Percentiles rank a stretch among this genome's conserved stretches.
These are phyloP conservation scores for Zele albiditarsus DNA, from an alignment of 2,888 invertebrate species.

Conservation along the genomic window DNA sequence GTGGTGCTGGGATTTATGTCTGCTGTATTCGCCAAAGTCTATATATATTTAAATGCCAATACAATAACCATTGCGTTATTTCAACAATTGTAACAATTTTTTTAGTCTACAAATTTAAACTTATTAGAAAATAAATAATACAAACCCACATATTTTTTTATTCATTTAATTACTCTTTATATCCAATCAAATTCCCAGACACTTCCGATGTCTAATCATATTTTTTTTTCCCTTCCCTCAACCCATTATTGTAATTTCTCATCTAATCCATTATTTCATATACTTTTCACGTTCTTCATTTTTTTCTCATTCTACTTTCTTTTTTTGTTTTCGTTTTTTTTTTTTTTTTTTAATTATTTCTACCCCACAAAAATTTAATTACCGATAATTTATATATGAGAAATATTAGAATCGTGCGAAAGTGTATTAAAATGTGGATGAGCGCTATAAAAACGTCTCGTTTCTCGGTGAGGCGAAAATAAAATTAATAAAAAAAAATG, in stretches of 20 bases:
- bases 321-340: constrained; percentile 48
- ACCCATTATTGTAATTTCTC: constrained; percentile 13
- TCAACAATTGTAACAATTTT: constrained; percentile 49
- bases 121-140: not conserved
- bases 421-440: constrained; percentile 67
- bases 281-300: constrained; percentile 27
- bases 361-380: constrained; percentile 67
- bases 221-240: constrained; percentile 23
- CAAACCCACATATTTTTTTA: not conserved
- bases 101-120: not conserved
- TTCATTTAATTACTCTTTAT: not conserved
- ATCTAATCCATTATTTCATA: constrained; percentile 30
- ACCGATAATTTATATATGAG: constrained; percentile 72
- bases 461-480: constrained; percentile 11
- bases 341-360: constrained; percentile 54
- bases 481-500: not conserved
- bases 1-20: constrained; percentile 73
- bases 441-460: constrained; percentile 24
- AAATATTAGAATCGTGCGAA: constrained; percentile 74
- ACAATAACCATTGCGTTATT: constrained; percentile 63
- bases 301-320: no score
- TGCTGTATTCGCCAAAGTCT: constrained; percentile 67
- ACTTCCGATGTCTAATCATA: constrained; percentile 25
- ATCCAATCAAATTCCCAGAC: constrained; percentile 5
- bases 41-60: constrained; percentile 67